These are phyloP conservation scores for Choreutis nemorana DNA, from an alignment of 2,888 invertebrate species.

Conservation along the genomic window DNA sequence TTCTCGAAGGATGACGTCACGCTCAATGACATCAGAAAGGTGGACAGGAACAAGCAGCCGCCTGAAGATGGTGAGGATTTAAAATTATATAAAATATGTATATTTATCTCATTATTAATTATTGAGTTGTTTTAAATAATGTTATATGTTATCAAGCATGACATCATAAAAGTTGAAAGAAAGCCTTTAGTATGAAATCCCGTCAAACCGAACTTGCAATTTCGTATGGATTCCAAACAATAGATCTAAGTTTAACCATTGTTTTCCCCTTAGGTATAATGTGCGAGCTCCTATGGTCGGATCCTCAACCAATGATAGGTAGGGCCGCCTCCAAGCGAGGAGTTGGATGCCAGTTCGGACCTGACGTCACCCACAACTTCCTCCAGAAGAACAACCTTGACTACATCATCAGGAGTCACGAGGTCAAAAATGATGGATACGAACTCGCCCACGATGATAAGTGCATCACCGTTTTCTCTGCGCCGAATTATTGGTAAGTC, in stretches of 20 bases:
- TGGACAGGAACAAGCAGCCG: constrained; percentile 94
- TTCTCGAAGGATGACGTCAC: constrained; percentile 94
- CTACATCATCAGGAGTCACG: constrained; percentile 96
- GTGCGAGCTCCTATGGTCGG: constrained; percentile 99
- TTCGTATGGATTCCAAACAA: no score
- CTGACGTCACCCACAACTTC: constrained; percentile 93
- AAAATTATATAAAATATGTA: no score
- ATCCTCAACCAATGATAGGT: constrained; percentile 91
- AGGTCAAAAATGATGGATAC: constrained; percentile 96
- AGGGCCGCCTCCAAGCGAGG: constrained; percentile 95
- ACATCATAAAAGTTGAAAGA: no score
- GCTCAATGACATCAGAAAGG: constrained; percentile 88
- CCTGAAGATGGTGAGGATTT: constrained; percentile 85
- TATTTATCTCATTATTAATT: no score
- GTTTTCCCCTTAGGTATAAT: constrained; percentile 71
- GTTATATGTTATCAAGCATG: no score
- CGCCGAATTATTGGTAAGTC: constrained; percentile 98
- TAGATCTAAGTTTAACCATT: no score
- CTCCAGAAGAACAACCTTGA: constrained; percentile 85
- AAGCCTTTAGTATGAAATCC: no score
- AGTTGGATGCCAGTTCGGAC: constrained; percentile 98
- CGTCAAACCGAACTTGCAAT: no score
- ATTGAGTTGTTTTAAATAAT: no score
- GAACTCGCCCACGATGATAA: constrained; percentile 94
- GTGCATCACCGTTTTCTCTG: constrained; percentile 98